phyloP scores from a whole-genome alignment of 1,140 invertebrate genomes.

The Philopotamus ludificatus region DNA sequence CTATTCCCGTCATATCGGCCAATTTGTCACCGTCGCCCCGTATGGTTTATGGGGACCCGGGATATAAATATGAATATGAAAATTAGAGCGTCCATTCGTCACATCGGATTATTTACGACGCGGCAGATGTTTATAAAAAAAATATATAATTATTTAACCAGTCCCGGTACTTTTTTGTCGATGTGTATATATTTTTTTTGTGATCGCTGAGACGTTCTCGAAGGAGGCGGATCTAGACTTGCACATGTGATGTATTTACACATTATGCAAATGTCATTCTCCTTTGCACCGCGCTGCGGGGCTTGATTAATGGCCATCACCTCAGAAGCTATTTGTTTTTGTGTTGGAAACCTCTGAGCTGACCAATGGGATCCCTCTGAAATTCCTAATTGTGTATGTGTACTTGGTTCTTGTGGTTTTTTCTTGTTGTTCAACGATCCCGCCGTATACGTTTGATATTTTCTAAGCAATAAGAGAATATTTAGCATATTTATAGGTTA shows the following conservation, averaged over 20 bases:
- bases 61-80: too few relatives aligned
- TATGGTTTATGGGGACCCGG: too few relatives aligned
- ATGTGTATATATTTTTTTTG: constrained; percentile 3
- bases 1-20: neutral
- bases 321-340: constrained; percentile 17
- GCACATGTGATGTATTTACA: neutral
- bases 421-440: too few relatives aligned
- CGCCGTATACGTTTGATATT: too few relatives aligned
- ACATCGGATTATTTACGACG: neutral
- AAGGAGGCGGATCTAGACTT: neutral
- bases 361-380: constrained; percentile 11
- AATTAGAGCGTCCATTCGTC: neutral
- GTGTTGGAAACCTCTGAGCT: constrained; percentile 2
- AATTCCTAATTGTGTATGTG: too few relatives aligned
- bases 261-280: constrained; percentile 17
- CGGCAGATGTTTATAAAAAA: neutral
- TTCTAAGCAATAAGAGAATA: too few relatives aligned
- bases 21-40: constrained; percentile 5
- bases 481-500: too few relatives aligned
- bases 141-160: too few relatives aligned
- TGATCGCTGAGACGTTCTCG: neutral
- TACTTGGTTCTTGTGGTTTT: too few relatives aligned
- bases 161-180: neutral
- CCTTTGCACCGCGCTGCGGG: constrained; percentile 1
- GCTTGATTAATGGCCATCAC: constrained; percentile 15